phyloP scores from a whole-genome alignment of 2,113 vertebrate species.

The Genyomyrus donnyi region DNA sequence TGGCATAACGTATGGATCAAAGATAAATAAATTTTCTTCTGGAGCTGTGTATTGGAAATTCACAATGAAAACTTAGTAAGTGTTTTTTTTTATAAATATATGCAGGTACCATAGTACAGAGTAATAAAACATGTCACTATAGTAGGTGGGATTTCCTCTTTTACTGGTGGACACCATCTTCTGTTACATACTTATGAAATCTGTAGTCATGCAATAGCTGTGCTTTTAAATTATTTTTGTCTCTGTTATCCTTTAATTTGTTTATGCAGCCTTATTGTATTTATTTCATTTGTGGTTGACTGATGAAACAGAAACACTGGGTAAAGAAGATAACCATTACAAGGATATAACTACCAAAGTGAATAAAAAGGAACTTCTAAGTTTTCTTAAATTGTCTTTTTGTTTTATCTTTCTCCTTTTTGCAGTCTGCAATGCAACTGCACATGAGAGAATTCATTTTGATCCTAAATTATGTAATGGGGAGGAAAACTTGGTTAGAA shows the following conservation, averaged over 20 bases:
- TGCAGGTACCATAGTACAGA: background rate
- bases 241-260: background rate
- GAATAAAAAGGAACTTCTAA: constrained; percentile 24
- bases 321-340: constrained; percentile 22
- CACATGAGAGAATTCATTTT: background rate
- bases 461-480: constrained; percentile 6
- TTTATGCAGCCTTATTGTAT: background rate
- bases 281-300: background rate
- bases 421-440: constrained; percentile 21
- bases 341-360: constrained; percentile 41
- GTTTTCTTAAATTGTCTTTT: constrained; percentile 30
- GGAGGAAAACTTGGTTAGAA: background rate
- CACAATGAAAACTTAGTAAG: background rate
- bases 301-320: constrained; percentile 24
- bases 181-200: background rate
- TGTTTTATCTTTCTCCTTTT: constrained; percentile 24
- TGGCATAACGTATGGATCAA: background rate
- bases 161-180: background rate
- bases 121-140: background rate
- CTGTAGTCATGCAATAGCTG: background rate
- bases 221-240: background rate
- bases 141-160: background rate
- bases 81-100: background rate
- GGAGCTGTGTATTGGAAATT: background rate
- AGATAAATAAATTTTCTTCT: background rate